phyloP scores from a whole-genome alignment of 2,797 vertebrate genomes.

The Leuciscus waleckii region DNA sequence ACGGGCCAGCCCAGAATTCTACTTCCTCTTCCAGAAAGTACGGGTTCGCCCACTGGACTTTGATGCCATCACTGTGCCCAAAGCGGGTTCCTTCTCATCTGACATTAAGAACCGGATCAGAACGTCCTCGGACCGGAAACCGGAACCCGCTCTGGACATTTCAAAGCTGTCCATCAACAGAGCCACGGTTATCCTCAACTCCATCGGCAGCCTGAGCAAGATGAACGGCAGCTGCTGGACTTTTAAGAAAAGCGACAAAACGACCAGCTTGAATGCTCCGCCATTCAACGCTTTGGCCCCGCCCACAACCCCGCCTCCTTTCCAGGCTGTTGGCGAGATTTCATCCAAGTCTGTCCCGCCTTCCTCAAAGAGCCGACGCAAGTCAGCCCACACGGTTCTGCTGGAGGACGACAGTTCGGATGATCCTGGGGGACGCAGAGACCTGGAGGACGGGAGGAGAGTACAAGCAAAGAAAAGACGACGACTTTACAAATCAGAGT shows the following conservation, averaged over 20 bases:
- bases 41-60: constrained; percentile 90
- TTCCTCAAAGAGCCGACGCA: constrained; percentile 83
- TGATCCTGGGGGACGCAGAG: constrained; percentile 68
- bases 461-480: constrained; percentile 74
- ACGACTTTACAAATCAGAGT: constrained; percentile 79
- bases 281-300: constrained; percentile 47
- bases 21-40: constrained; percentile 94
- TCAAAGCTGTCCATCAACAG: constrained; percentile 79
- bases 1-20: constrained; percentile 82
- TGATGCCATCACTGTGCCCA: constrained; percentile 88
- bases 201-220: constrained; percentile 93
- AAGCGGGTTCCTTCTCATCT: constrained; percentile 82
- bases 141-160: constrained; percentile 72
- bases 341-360: constrained; percentile 61
- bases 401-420: constrained; percentile 86
- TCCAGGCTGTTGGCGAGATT: constrained; percentile 50
- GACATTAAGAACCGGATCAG: constrained; percentile 82
- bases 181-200: constrained; percentile 90
- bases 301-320: constrained; percentile 71
- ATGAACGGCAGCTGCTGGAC: constrained; percentile 86
- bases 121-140: constrained; percentile 75
- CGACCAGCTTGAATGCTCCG: constrained; percentile 22
- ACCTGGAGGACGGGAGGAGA: constrained; percentile 61
- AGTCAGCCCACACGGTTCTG: constrained; percentile 89
- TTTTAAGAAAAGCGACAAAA: constrained; percentile 76